phyloP scores from a whole-genome alignment of 2,888 invertebrate species.

The Venustoraphidia nigricollis region DNA sequence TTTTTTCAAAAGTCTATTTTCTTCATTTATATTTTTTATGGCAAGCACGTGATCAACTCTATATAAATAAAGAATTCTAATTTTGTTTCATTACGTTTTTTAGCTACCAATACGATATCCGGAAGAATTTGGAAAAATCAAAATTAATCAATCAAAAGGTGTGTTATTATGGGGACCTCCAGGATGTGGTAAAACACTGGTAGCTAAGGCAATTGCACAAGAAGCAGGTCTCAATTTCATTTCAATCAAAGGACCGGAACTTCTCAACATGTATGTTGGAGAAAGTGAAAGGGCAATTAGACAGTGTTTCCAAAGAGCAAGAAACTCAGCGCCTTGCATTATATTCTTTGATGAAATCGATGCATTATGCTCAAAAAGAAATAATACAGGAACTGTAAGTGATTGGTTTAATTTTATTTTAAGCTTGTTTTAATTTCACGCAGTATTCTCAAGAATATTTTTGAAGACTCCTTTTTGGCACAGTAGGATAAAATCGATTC shows the following conservation, averaged over 20 bases:
- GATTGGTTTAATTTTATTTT: neutral
- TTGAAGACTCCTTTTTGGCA: no score
- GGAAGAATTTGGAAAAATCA: constrained; percentile 61
- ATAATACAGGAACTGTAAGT: constrained; percentile 50
- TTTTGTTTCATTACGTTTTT: constrained; percentile 15
- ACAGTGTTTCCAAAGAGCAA: constrained; percentile 87
- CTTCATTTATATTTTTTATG: neutral
- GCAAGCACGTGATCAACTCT: neutral
- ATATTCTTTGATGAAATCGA: constrained; percentile 99
- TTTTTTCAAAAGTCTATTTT: no score
- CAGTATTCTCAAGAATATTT: no score
- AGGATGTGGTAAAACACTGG: constrained; percentile 87
- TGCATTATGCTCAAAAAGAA: constrained; percentile 81
- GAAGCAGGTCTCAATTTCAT: constrained; percentile 98
- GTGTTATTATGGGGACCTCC: constrained; percentile 93
- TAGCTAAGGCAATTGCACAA: constrained; percentile 97
- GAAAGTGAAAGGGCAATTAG: constrained; percentile 95
- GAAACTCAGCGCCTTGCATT: constrained; percentile 92
- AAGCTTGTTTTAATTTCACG: no score
- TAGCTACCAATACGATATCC: constrained; percentile 82
- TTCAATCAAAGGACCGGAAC: constrained; percentile 95
- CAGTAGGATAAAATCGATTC: no score
- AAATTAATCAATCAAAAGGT: constrained; percentile 71
- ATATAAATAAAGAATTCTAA: no score
- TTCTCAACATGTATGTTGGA: constrained; percentile 98